Conservation (phyloP, 2,888 invertebrate genomes). For the Clepsis dumicolana region DNA sequence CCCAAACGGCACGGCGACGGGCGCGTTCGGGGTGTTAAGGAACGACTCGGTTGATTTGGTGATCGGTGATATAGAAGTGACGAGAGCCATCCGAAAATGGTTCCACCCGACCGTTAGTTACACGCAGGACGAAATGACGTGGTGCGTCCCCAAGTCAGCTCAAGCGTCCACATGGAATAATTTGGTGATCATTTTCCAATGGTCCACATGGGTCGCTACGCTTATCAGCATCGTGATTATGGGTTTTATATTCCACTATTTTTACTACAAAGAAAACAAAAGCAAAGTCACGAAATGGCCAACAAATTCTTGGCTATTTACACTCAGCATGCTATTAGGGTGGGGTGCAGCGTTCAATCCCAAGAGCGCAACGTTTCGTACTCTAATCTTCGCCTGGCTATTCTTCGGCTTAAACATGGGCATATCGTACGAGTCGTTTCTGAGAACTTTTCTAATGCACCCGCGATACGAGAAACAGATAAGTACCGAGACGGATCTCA, state of each 20-base stretch:
- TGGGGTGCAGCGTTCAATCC: constrained; percentile 78
- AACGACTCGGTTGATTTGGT: constrained; percentile 72
- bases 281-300: constrained; percentile 74
- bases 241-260: constrained; percentile 73
- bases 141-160: constrained; percentile 77
- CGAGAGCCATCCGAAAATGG: constrained; percentile 74
- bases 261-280: constrained; percentile 70
- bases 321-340: constrained; percentile 79
- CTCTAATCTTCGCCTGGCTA: constrained; percentile 78
- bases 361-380: constrained; percentile 73
- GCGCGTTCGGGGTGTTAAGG: constrained; percentile 67
- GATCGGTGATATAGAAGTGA: constrained; percentile 81
- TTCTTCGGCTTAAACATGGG: constrained; percentile 81
- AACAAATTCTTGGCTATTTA: constrained; percentile 77
- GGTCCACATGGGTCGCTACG: constrained; percentile 78
- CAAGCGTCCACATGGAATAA: constrained; percentile 80
- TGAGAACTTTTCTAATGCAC: constrained; percentile 83
- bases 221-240: constrained; percentile 68
- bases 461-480: constrained; percentile 83
- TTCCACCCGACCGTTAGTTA: constrained; percentile 80
- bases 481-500: constrained; percentile 75
- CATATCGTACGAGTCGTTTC: constrained; percentile 82
- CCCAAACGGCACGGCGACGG: constrained; percentile 71
- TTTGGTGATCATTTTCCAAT: constrained; percentile 79
- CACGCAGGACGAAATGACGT: constrained; percentile 82